These are phyloP conservation scores for Aphodius sticticus DNA, from an alignment of 2,888 invertebrate genomes.

Conservation along the genomic window DNA sequence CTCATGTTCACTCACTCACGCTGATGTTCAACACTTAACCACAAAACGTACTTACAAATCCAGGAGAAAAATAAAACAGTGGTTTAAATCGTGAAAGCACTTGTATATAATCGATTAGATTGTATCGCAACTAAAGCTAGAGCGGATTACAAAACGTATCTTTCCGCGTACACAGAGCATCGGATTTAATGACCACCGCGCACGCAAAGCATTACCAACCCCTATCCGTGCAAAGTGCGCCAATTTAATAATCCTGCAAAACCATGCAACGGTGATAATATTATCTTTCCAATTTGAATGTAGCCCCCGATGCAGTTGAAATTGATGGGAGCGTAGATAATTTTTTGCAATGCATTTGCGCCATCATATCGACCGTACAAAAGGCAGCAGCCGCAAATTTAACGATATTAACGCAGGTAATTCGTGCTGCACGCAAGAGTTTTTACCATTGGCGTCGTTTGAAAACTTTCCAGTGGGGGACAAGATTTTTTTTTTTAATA, in stretches of 20 bases:
- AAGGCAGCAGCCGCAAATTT: not conserved
- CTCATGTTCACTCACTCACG: not conserved
- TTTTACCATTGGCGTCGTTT: not conserved
- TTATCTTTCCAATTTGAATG: not conserved
- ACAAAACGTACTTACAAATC: not conserved
- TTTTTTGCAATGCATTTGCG: not conserved
- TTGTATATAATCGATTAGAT: not conserved
- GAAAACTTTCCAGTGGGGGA: too few species aligned
- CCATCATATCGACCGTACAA: not conserved
- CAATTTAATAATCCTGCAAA: not conserved
- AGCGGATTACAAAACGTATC: slow-evolving; percentile 12
- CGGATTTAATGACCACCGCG: slow-evolving; percentile 10
- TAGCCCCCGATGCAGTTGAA: not conserved
- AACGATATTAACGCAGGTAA: not conserved
- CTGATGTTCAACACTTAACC: not conserved
- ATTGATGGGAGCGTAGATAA: not conserved
- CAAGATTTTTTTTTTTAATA: too few species aligned
- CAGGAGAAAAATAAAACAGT: not conserved
- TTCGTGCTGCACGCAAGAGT: not conserved
- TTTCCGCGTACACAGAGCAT: not conserved
- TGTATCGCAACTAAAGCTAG: not conserved
- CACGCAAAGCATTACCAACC: not conserved
- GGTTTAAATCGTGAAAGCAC: not conserved
- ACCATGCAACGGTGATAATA: not conserved
- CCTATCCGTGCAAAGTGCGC: not conserved